Evolutionary conservation across 2,888 invertebrate species (phyloP).

Genomic region (Clostera curtula): DNA sequence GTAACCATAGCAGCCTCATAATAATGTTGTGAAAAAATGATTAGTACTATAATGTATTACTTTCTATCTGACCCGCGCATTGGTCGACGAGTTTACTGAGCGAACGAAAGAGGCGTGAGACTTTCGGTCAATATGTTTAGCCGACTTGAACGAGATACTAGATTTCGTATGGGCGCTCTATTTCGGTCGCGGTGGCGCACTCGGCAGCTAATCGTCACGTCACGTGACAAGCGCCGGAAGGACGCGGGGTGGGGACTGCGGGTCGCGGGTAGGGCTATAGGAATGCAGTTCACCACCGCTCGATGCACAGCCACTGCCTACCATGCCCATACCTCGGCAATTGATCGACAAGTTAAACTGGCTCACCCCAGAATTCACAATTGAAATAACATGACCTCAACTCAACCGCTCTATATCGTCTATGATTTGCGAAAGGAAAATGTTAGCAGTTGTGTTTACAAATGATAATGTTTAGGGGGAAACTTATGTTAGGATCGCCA

Average conservation of each 20-base stretch:
- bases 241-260: slow-evolving; percentile 57
- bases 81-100: neutral
- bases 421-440: too few relatives aligned
- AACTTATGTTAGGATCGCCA: too few relatives aligned
- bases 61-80: neutral
- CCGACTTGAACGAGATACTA: slow-evolving; percentile 19
- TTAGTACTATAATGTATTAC: too few relatives aligned
- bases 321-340: slow-evolving; percentile 39
- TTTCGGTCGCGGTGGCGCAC: slow-evolving; percentile 70
- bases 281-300: slow-evolving; percentile 69
- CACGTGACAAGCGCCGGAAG: slow-evolving; percentile 71
- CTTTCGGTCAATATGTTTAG: slow-evolving; percentile 45
- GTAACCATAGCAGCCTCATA: too few relatives aligned
- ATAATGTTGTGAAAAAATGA: too few relatives aligned
- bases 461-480: too few relatives aligned
- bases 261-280: slow-evolving; percentile 46
- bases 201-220: slow-evolving; percentile 69
- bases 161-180: slow-evolving; percentile 57
- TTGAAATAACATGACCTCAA: too few relatives aligned
- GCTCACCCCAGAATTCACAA: too few relatives aligned
- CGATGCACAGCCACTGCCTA: slow-evolving; percentile 46
- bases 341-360: slow-evolving; percentile 46
- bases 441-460: too few relatives aligned
- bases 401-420: neutral
- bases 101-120: slow-evolving; percentile 39